phyloP scores from a whole-genome alignment of 2,888 invertebrate species.

The Clanis bilineata region DNA sequence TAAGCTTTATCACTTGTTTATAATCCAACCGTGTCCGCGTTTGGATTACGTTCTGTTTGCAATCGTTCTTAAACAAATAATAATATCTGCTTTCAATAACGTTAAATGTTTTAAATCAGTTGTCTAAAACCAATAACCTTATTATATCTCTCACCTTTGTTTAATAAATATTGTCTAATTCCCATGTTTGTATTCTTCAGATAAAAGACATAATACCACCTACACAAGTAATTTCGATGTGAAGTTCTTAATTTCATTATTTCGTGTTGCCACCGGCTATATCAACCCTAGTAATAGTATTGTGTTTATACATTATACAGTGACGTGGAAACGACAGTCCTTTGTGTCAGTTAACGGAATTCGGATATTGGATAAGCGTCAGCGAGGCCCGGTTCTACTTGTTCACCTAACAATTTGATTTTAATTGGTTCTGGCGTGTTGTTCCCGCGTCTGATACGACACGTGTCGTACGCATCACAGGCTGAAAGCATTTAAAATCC shows the following conservation, averaged over 20 bases:
- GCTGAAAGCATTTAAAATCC: background rate
- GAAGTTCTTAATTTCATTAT: background rate
- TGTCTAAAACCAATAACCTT: background rate
- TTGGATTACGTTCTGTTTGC: background rate
- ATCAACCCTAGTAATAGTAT: conserved; percentile 25
- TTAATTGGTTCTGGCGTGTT: conserved; percentile 64
- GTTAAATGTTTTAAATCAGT: background rate
- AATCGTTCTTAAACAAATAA: background rate
- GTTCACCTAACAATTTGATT: conserved; percentile 69
- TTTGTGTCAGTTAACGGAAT: conserved; percentile 71
- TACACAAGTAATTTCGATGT: conserved; percentile 18
- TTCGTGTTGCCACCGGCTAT: background rate
- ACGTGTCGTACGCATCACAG: conserved; percentile 23
- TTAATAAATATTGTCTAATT: background rate
- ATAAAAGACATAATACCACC: conserved; percentile 18
- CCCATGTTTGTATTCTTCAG: conserved; percentile 9
- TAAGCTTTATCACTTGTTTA: conserved; percentile 12
- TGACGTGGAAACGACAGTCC: conserved; percentile 63
- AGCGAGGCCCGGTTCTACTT: conserved; percentile 42
- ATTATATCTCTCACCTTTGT: conserved; percentile 3
- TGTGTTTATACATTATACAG: conserved; percentile 53
- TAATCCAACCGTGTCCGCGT: background rate
- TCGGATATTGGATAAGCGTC: conserved; percentile 73
- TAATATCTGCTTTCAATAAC: background rate
- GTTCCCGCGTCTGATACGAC: conserved; percentile 19